Evolutionary conservation across 1,140 invertebrate genomes (phyloP), one percentile per base, ranked within the genome.

Genomic region (Bradysia coprophila): DNA sequence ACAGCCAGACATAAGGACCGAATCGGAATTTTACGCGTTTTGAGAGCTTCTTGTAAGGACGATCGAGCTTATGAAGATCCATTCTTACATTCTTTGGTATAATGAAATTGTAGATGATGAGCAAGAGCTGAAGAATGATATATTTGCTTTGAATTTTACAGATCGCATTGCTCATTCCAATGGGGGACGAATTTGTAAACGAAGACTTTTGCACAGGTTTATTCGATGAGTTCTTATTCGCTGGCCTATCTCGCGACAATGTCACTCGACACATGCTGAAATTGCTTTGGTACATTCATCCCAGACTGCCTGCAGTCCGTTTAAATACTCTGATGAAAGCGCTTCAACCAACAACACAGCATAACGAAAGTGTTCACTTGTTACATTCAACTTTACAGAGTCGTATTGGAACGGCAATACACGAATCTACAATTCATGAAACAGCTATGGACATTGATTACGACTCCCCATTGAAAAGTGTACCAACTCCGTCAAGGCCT

Each of bases 151-250:
- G 6, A 11, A 36, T 15, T 9, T 54, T 54, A 3, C 47, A 79
- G 75, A 75, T 94, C n/a, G 79, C 84, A 2, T 58, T 87, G 31
- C 66, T 97, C 1, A 82, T 94, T 49, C 79, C 84, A 38, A 79
- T 94, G 69, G 72, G 76, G 2, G 92, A 96, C 49, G 91, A 95
- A 59, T 96, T 96, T 59, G 68, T 79, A 46, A 79, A 83, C 4
- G 89, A 94, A 67, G 90, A 94, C 48, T 95, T 95, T 55, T 95
- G 90, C 63, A 91, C 87, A 1, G 86, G 88, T 1, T 75, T 96
- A 15, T 95, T 97, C 68, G 91, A 95, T 65, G 91, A 95, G 61
- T 95, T 95, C 56, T 87, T 96, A 48, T 86, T 91, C 60, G 82
- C 88, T 36, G 84, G 84, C 0, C 68, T 94, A 24, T 74, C 75